Evolutionary conservation across 2,797 vertebrate genomes (phyloP), one percentile per base, ranked within the genome.

Genomic region (Poecilia gillii): DNA sequence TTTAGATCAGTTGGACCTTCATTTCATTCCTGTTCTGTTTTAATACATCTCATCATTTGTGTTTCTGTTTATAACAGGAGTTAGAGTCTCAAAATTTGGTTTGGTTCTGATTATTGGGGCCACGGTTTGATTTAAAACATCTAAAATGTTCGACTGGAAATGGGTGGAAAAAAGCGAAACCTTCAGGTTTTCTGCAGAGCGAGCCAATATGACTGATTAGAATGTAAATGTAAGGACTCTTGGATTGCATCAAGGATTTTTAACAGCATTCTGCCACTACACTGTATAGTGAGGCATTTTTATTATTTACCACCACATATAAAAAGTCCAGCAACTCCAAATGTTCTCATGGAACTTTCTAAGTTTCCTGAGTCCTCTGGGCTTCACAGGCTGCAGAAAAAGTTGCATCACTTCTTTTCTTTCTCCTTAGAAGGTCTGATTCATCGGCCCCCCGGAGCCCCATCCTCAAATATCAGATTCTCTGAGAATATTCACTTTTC

Each of bases 311-410:
- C 3, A 64, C 39, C 16, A 18, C 16, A 25, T 64, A 45, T 9
- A 41, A 13, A 47, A 36, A 75, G 74, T 47, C 43, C 9, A 49
- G 46, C 28, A 74, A 31, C 8, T 66, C 62, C 36, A 66, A 23
- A 66, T 39, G 72, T 79, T 74, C 23, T 13, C 53, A 18, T 9
- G 59, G 23, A 70, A 70, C 46, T 66, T 76, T 28, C 20, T 11
- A 23, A 9, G 31, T 79, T 64, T 72, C 77, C 71, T 71, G 49
- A 12, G 13, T 64, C 74, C 72, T 72, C 84, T 73, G 75, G 51
- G 72, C 28, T 39, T 6, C 41, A 71, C 28, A 72, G 51, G 57
- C 51, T 62, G 36, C 12, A 73, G 71, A 72, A 46, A 13, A 78
- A 84, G 16, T 16, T 66, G 25, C 43, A 8, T 81, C 74, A 6